These are phyloP conservation scores for Pocillopora verrucosa DNA, from an alignment of 64 coral and sea anemone species.

Conservation along the genomic window DNA sequence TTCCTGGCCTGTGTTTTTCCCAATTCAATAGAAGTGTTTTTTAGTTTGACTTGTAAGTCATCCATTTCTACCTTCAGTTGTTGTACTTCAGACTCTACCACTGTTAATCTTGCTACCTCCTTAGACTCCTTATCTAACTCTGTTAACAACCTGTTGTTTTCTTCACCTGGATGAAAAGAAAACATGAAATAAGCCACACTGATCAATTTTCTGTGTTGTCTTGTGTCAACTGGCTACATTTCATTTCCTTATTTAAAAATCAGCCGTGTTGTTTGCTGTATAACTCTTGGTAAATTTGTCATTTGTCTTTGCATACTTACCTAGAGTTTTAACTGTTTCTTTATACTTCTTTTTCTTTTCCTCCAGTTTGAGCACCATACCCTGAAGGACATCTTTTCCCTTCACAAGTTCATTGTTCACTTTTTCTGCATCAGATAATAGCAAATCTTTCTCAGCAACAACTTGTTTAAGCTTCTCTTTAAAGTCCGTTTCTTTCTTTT, in stretches of 20 bases:
- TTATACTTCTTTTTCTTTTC: constrained; percentile 66
- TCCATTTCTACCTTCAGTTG: constrained; percentile 66
- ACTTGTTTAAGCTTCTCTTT: constrained; percentile 50
- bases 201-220: not conserved
- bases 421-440: constrained; percentile 64
- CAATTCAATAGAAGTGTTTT: constrained; percentile 76
- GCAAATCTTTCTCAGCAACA: constrained; percentile 75
- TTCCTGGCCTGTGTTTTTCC: constrained; percentile 94
- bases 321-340: constrained; percentile 65
- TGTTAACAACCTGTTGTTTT: constrained; percentile 51
- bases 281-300: too few species aligned
- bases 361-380: constrained; percentile 62
- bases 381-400: constrained; percentile 80
- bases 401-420: constrained; percentile 61
- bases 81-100: constrained; percentile 70
- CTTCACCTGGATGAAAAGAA: constrained; percentile 42
- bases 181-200: not conserved
- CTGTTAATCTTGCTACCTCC: constrained; percentile 62
- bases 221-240: too few species aligned
- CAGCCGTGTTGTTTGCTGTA: too few species aligned
- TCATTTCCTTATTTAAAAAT: too few species aligned
- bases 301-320: constrained; percentile 18
- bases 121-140: constrained; percentile 71
- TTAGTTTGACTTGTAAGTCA: constrained; percentile 65
- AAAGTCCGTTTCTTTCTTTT: constrained; percentile 63